phyloP scores from a whole-genome alignment of 2,113 vertebrate species.

The Girardinichthys multiradiatus region DNA sequence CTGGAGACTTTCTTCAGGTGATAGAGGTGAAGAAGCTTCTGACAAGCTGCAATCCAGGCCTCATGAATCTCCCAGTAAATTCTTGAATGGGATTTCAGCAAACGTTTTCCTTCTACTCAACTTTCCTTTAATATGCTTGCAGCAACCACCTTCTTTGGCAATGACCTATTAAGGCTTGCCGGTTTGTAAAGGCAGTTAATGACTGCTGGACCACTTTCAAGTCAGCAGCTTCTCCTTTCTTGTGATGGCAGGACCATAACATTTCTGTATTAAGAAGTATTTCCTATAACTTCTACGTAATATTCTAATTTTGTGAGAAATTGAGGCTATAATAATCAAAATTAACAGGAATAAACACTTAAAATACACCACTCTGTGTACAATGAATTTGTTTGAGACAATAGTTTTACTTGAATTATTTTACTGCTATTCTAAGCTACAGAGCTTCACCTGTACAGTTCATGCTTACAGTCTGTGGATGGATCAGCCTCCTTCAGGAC shows the following conservation, averaged over 20 bases:
- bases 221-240: not conserved
- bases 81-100: not conserved
- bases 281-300: not conserved
- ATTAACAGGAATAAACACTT: not conserved
- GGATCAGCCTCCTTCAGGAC: slow-evolving; percentile 29
- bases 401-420: not conserved
- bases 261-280: not conserved
- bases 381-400: not conserved
- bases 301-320: not conserved
- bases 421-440: not conserved
- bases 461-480: slow-evolving; percentile 36
- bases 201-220: not conserved
- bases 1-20: no score
- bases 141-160: not conserved
- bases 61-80: not conserved
- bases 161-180: not conserved
- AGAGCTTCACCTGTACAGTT: not conserved
- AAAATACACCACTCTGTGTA: not conserved
- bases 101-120: not conserved
- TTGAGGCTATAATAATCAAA: not conserved
- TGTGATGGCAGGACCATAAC: not conserved
- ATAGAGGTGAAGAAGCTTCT: no score
- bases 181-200: not conserved
- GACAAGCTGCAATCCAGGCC: no score
- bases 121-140: no score